Base-by-base conservation (phyloP, 2,888 invertebrate genomes). In the Tortricodes alternella region DNA sequence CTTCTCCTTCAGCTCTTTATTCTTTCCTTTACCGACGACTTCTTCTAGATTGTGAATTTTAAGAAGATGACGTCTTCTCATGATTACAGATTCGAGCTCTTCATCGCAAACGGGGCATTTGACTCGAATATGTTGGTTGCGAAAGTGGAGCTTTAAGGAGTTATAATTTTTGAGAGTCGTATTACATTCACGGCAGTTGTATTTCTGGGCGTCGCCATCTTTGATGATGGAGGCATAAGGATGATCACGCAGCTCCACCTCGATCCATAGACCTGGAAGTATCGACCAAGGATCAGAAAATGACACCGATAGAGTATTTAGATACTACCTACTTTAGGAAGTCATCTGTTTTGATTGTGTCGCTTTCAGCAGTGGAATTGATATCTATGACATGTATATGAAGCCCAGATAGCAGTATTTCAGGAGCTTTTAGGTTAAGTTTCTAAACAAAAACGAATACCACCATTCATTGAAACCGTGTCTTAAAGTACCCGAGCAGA, bases 31-130 rank as follows among this genome's bases (percentile, higher is more conserved):
- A 0, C 48, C 39, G 18, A n/a, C n/a, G n/a, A 50, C 0, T 38
- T 56, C 46, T 23, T 34, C 32, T 2, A 49, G 18, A 3, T 32
- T 32, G 16, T 56, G 56, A 0, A 8, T 29, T 11, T 16, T 50
- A 15, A 43, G 2, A 1, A 55, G 49, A 50, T 56, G 50, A 0
- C 13, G 11, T 13, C 16, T 43, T 21, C 43, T 50, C 18, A 29
- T 32, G 16, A 23, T 8, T 7, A 18, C 8, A 0, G 56, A 32
- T 18, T 16, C 18, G 23, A 56, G 43, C 9, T 55, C 18, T 32
- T 56, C 37, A 29, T 32, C 11, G 37, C 56, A 56, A 4, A 56
- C 32, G n/a, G 29, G 32, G 8, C 56, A 56, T 49, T 38, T 56
- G 8, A 32, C 16, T 15, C 32, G 37, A 3, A 29, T 44, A 44